These are phyloP conservation scores for Macrobrachium nipponense DNA, from an alignment of 1,140 invertebrate species.

Conservation along the genomic window DNA sequence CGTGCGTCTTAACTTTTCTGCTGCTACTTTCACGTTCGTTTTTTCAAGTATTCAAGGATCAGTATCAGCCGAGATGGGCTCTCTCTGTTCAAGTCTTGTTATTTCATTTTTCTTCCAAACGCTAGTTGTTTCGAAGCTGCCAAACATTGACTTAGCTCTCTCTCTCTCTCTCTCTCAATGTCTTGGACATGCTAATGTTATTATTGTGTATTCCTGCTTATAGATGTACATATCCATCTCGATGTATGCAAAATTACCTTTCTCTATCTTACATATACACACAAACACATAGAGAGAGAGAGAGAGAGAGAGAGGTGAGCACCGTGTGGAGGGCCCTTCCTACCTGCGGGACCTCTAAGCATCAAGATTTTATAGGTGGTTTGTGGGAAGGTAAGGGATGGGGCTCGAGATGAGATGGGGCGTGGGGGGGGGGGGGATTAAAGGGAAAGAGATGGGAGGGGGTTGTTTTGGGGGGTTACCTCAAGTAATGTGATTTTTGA, in stretches of 20 bases:
- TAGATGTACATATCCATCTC: background rate
- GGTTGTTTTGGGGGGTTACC: too few relatives aligned
- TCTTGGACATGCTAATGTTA: background rate
- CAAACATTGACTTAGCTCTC: background rate
- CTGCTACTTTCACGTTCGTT: too few relatives aligned
- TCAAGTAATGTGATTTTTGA: constrained; percentile 42
- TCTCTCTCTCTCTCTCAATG: constrained; percentile 46
- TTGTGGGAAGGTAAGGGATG: background rate
- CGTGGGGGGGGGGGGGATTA: background rate
- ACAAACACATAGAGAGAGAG: background rate
- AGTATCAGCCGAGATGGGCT: background rate
- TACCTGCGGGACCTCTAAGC: too few relatives aligned
- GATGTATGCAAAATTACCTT: background rate
- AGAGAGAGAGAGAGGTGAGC: background rate
- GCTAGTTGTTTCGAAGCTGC: too few relatives aligned
- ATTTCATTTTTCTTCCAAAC: background rate
- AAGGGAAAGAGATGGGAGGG: too few relatives aligned
- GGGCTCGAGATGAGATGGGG: background rate
- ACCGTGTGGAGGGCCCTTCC: background rate
- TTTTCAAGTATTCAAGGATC: too few relatives aligned
- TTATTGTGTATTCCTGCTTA: background rate
- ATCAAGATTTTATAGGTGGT: background rate
- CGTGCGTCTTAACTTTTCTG: too few relatives aligned
- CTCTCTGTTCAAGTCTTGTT: background rate
- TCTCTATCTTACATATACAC: too few relatives aligned